Evolutionary conservation across 2,888 invertebrate genomes (phyloP).

Genomic region (Coenonympha glycerion): DNA sequence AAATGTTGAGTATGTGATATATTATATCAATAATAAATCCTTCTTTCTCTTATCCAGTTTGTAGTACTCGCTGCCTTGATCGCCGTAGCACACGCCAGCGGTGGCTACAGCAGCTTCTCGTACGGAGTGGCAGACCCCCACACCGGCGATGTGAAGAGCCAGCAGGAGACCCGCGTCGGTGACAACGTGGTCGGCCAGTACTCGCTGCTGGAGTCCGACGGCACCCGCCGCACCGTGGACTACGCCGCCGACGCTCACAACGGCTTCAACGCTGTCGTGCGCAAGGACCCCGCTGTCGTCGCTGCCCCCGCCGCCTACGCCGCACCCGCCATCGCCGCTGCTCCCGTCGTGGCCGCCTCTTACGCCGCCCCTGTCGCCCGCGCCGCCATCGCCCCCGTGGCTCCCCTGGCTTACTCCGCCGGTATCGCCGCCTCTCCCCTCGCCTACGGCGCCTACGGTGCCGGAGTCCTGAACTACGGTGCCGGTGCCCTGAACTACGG

Average conservation of each 20-base stretch:
- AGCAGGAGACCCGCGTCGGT: slow-evolving; percentile 79
- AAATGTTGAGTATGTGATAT: no score
- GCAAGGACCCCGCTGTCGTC: slow-evolving; percentile 60
- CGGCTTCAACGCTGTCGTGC: slow-evolving; percentile 76
- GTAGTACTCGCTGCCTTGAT: slow-evolving; percentile 4
- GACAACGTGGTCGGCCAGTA: slow-evolving; percentile 77
- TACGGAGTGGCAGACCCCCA: slow-evolving; percentile 68
- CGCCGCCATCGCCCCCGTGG: neutral
- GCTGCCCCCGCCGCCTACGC: slow-evolving; percentile 41
- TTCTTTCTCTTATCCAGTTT: neutral
- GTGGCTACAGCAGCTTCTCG: slow-evolving; percentile 63
- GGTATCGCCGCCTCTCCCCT: slow-evolving; percentile 5
- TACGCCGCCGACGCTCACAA: slow-evolving; percentile 64
- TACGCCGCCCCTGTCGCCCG: neutral
- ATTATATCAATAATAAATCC: neutral
- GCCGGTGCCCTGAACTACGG: neutral
- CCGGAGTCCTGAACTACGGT: neutral
- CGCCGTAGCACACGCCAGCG: neutral
- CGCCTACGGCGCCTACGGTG: neutral
- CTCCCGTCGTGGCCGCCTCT: slow-evolving; percentile 26
- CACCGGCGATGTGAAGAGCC: slow-evolving; percentile 72
- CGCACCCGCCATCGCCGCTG: slow-evolving; percentile 31
- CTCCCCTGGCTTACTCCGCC: neutral
- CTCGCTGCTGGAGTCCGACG: slow-evolving; percentile 76
- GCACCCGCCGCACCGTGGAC: slow-evolving; percentile 79